Conservation (phyloP, 2,113 vertebrate genomes). For the Syngnathus typhle region DNA sequence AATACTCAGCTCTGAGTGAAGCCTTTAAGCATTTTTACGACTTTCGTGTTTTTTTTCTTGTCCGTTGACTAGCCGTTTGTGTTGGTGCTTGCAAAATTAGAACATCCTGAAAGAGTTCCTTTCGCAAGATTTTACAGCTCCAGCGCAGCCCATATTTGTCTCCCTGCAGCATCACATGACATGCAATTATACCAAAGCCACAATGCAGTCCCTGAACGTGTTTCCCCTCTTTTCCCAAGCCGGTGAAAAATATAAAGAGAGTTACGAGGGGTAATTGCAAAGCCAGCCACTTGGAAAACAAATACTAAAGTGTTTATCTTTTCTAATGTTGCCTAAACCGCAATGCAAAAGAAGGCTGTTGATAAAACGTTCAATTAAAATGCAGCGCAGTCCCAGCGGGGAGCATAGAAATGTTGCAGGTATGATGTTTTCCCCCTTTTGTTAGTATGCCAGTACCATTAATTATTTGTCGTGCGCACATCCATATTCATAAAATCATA, state of each 20-base stretch:
- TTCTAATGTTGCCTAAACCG: conserved; percentile 36
- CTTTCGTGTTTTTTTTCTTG: neutral
- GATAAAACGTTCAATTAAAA: conserved; percentile 59
- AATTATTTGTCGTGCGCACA: conserved; percentile 27
- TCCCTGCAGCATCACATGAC: conserved; percentile 41
- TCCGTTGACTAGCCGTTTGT: neutral
- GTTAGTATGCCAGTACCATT: conserved; percentile 5
- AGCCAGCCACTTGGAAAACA: conserved; percentile 63
- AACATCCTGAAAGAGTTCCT: neutral
- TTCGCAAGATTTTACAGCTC: neutral
- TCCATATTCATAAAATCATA: conserved; percentile 48
- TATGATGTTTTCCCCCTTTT: conserved; percentile 14
- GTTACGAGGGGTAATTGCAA: conserved; percentile 62
- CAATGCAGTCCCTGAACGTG: conserved; percentile 45
- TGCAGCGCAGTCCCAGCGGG: conserved; percentile 16
- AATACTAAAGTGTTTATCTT: conserved; percentile 20
- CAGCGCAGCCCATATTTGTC: conserved; percentile 22
- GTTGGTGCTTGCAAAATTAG: neutral
- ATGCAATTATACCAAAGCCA: conserved; percentile 55
- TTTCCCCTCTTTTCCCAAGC: conserved; percentile 55
- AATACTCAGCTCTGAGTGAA: neutral
- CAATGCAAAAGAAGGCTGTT: conserved; percentile 33
- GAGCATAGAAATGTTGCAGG: conserved; percentile 26
- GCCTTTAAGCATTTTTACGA: neutral
- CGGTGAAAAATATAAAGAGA: conserved; percentile 53